Base-by-base conservation (phyloP, 2,888 invertebrate species). In the Pilophorus perplexus region DNA sequence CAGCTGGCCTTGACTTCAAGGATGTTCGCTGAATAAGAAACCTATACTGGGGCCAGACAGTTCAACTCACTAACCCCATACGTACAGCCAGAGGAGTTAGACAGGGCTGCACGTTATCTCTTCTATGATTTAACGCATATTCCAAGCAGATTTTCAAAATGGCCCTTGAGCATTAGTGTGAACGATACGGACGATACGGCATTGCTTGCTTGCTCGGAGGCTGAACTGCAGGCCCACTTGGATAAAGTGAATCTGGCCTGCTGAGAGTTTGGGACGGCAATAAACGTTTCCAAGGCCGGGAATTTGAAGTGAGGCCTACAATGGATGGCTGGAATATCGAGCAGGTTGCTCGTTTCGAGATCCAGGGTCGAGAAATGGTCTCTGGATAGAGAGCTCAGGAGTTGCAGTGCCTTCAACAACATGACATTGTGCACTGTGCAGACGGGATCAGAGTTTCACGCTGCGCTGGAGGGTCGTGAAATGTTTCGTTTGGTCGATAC, bases 21-120 rank as follows among this genome's bases (percentile, higher is more conserved):
- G 52, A 52, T 10, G 5, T 52, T 10, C 25, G 52, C n/a, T 5
- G 25, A 16, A 52, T 52, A 4, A 52, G 28, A 18, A 50, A 50
- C 25, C 50, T 50, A 10, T 6, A 50, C 23, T 50, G 50, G 52
- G 28, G 28, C 12, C 52, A 52, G 28, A 52, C 22, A 18, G 52
- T 28, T 4, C 52, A 52, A 16, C 52, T 52, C 14, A 28, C 52
- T 14, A 18, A 4, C 4, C 48, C 16, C 4, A 23, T 48, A 23
- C 3, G 5, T 2, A 12, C 18, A 14, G 48, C 48, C 20, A 48
- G 20, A n/a, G 48, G 48, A 14, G 48, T 48, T 23, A 48, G 48
- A n/a, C 23, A 48, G n/a, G n/a, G n/a, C n/a, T n/a, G n/a, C n/a
- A n/a, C n/a, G n/a, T n/a, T n/a, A n/a, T n/a, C n/a, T n/a, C 48